Evolutionary conservation across 64 coral and sea anemone genomes (phyloP), one percentile per base, ranked within the genome.

Genomic region (Pocillopora damicornis): DNA sequence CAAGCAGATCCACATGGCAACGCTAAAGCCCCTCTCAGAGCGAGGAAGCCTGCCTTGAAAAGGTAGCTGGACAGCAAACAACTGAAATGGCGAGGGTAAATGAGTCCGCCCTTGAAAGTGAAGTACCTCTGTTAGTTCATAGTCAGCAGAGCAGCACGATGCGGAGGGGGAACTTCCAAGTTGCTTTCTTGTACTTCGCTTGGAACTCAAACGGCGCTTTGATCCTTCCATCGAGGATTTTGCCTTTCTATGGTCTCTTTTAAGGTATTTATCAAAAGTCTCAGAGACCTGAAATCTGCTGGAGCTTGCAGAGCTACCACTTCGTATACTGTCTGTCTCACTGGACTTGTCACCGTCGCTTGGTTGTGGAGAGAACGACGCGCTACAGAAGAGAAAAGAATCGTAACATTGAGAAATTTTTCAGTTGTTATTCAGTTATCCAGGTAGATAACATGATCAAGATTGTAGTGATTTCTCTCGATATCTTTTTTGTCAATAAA

Each of bases 1-100:
- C 26, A 91, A 51, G 7, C 90, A 86, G 8, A 91, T 58, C 90
- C 90, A 91, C 61, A 91, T 60, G 22, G 82, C 82, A 13, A 91
- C 60, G 63, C 90, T 91, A 20, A 91, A 91, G 9, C 80, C 90
- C 26, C 82, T 65, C 1, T 76, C 22, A 51, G 90, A 86, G 30
- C 81, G 77, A 1, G 83, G 82, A 5, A 77, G 75, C 20, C 74
- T 87, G 5, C 90, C 90, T n/a, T 61, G 90, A 80, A 80, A 87
- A 8, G 82, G 90, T 72, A 91, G 73, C 64, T 87, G 84, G 18
- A 91, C 75, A 64, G 82, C 83, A 73, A 68, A 72, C 57, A 91
- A 22, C 5, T 30, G 38, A 71, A 91, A 91, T 25, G 90, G 90
- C 1, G 90, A 91, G 0, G 82, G 82, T 45, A 91, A 76, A 63